These are phyloP conservation scores for Eledona agricola DNA, from an alignment of 2,888 invertebrate genomes.

Conservation along the genomic window DNA sequence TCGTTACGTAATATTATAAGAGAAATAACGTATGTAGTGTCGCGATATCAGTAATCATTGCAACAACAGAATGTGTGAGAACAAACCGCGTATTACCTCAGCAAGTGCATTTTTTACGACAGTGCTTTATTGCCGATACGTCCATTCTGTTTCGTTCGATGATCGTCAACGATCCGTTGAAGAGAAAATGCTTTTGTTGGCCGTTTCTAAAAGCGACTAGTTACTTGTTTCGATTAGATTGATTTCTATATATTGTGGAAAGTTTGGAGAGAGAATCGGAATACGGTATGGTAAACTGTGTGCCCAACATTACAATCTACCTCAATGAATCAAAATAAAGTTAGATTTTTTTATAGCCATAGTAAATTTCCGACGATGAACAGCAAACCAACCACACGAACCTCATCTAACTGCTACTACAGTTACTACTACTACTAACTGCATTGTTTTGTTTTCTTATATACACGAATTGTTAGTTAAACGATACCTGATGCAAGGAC, in stretches of 20 bases:
- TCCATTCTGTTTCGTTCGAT: conserved; percentile 40
- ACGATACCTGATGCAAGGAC: conserved; percentile 49
- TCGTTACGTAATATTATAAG: no score
- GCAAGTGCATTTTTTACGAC: conserved; percentile 50
- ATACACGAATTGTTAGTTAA: conserved; percentile 35
- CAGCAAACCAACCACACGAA: conserved; percentile 58
- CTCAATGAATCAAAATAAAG: conserved; percentile 62
- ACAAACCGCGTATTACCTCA: conserved; percentile 53
- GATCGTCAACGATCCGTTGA: conserved; percentile 5
- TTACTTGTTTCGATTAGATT: conserved; percentile 17
- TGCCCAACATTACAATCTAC: conserved; percentile 61
- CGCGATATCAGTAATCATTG: no score
- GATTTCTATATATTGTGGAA: conserved; percentile 46
- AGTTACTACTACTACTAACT: no score
- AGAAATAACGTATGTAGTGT: no score
- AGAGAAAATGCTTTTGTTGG: conserved; percentile 8
- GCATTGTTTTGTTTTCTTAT: conserved; percentile 45
- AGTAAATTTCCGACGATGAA: conserved; percentile 59
- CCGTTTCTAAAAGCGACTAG: conserved; percentile 15
- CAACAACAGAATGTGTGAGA: no score
- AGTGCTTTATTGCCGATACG: conserved; percentile 45
- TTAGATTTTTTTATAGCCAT: conserved; percentile 59
- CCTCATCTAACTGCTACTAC: no score
- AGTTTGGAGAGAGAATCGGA: conserved; percentile 54
- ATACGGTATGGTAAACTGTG: conserved; percentile 59